These are phyloP conservation scores for Cremastinae sp. DNA, from an alignment of 2,888 invertebrate species.

Conservation along the genomic window DNA sequence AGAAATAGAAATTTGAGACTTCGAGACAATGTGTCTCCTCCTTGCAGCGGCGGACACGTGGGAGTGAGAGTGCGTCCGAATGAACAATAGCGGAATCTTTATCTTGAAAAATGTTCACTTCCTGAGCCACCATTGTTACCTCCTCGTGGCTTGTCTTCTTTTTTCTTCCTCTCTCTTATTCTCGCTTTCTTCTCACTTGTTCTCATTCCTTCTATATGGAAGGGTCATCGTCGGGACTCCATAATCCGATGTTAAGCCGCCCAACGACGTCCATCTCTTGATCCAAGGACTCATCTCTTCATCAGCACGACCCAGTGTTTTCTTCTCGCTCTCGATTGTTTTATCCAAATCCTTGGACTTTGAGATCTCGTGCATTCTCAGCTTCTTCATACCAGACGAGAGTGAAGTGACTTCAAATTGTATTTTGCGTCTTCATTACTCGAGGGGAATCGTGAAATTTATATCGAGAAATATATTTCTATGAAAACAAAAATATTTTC, in stretches of 20 bases:
- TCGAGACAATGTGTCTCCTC: slow-evolving; percentile 31
- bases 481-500: too few species aligned
- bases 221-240: slow-evolving; percentile 59
- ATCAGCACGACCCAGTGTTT: not conserved
- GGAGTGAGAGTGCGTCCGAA: slow-evolving; percentile 59
- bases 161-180: slow-evolving; percentile 25
- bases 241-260: slow-evolving; percentile 69
- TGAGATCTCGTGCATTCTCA: too few species aligned
- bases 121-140: slow-evolving; percentile 63
- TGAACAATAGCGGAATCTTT: slow-evolving; percentile 72
- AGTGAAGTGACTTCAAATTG: too few species aligned
- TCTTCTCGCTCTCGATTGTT: slow-evolving; percentile 14
- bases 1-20: slow-evolving; percentile 28
- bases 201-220: slow-evolving; percentile 48
- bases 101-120: slow-evolving; percentile 76
- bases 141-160: slow-evolving; percentile 67
- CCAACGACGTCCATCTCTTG: slow-evolving; percentile 52
- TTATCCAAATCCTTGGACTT: not conserved
- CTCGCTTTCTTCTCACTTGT: not conserved
- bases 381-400: too few species aligned
- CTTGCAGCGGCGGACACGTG: slow-evolving; percentile 39
- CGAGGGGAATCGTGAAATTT: not conserved
- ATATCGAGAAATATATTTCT: slow-evolving; percentile 2
- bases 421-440: too few species aligned
- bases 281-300: not conserved